phyloP scores from a whole-genome alignment of 2,113 vertebrate species.

The Eonycteris spelaea region DNA sequence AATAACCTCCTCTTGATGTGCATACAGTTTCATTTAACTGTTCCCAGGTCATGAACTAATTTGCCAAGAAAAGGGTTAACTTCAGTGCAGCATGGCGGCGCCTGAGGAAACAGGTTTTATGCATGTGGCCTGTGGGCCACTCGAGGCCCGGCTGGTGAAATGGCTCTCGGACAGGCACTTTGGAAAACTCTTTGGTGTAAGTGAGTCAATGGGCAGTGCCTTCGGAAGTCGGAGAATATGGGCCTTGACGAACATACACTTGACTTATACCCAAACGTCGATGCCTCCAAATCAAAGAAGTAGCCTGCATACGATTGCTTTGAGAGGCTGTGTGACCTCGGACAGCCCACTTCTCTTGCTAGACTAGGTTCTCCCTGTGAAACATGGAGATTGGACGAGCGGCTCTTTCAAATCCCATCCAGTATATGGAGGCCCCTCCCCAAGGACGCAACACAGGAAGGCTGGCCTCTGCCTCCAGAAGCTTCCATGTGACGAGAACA shows the following conservation, averaged over 20 bases:
- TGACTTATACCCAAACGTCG: not conserved
- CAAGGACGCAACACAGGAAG: not conserved
- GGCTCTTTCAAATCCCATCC: not conserved
- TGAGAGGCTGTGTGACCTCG: not conserved
- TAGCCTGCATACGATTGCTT: not conserved
- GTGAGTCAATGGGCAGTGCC: not conserved
- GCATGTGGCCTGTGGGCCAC: not conserved
- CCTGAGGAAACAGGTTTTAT: constrained; percentile 24
- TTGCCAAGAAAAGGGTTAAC: constrained; percentile 64
- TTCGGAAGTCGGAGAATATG: not conserved
- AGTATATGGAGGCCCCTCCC: not conserved
- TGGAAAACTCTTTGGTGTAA: not conserved
- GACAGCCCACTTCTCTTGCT: not conserved
- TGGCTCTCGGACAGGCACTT: not conserved
- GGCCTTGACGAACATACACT: not conserved
- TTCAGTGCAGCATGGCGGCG: not conserved
- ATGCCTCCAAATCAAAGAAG: not conserved
- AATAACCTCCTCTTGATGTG: constrained; percentile 53
- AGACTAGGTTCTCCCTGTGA: not conserved
- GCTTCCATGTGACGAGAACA: not conserved
- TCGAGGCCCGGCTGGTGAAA: not conserved
- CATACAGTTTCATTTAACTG: constrained; percentile 54
- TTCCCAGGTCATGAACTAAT: constrained; percentile 68
- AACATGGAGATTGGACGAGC: not conserved
- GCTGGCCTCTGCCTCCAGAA: constrained; percentile 18